These are phyloP conservation scores for Dissostichus mawsoni DNA, from an alignment of 2,113 vertebrate genomes.

Conservation along the genomic window DNA sequence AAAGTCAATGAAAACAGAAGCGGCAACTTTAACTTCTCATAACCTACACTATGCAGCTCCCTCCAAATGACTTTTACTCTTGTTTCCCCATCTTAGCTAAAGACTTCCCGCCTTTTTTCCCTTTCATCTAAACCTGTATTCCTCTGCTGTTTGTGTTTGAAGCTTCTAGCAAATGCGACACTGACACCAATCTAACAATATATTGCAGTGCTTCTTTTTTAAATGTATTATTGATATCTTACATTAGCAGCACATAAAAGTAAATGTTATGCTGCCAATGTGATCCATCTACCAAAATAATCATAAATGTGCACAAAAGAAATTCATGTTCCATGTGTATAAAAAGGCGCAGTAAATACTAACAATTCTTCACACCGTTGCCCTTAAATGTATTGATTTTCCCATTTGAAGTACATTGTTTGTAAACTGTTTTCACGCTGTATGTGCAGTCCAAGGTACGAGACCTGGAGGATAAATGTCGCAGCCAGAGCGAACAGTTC, in stretches of 20 bases:
- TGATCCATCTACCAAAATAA: background rate
- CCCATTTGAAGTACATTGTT: no score
- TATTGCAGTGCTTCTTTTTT: background rate
- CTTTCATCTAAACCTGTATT: conserved; percentile 13
- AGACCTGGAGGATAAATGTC: conserved; percentile 96
- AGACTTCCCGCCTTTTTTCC: conserved; percentile 23
- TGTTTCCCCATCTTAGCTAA: conserved; percentile 23
- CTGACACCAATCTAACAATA: conserved; percentile 25
- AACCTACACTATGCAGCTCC: background rate
- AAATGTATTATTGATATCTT: background rate
- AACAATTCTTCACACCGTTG: no score
- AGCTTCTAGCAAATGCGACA: conserved; percentile 1
- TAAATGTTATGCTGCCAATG: background rate
- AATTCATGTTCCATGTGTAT: no score
- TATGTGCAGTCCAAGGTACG: conserved; percentile 90
- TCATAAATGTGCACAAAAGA: background rate
- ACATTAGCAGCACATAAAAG: background rate
- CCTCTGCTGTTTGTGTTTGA: conserved; percentile 31
- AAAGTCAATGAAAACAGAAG: conserved; percentile 21
- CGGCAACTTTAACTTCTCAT: conserved; percentile 3
- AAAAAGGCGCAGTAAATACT: no score
- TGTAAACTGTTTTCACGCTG: background rate
- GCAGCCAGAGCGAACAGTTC: conserved; percentile 95
- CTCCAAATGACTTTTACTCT: conserved; percentile 13
- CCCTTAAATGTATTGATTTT: no score